phyloP scores from a whole-genome alignment of 30 jellyfish, hydroid and myxozoan species.

The Aurelia coerulea region DNA sequence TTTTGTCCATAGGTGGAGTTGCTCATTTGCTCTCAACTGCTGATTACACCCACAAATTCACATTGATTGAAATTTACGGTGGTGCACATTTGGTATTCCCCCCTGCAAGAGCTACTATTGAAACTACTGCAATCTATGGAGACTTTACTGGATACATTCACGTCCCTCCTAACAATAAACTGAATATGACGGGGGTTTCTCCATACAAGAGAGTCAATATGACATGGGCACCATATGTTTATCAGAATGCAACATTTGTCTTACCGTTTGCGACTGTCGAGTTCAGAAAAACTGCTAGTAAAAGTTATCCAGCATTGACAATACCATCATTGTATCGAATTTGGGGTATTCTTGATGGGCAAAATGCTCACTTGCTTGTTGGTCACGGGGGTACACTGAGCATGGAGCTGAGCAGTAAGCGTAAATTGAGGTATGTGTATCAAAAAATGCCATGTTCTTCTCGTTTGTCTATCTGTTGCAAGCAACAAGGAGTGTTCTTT shows the following conservation, averaged over 20 bases:
- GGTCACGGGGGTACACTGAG: constrained; percentile 66
- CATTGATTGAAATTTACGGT: constrained; percentile 61
- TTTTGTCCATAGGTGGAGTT: constrained; percentile 43
- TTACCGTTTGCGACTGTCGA: constrained; percentile 68
- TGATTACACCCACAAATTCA: constrained; percentile 47
- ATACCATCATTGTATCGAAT: constrained; percentile 45
- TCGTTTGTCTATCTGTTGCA: too few relatives aligned
- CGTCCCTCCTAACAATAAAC: constrained; percentile 48
- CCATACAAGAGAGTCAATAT: constrained; percentile 66
- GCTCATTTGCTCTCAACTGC: constrained; percentile 39
- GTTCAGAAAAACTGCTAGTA: constrained; percentile 55
- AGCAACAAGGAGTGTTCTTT: too few relatives aligned
- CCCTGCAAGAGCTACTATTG: constrained; percentile 12
- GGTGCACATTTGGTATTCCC: constrained; percentile 68
- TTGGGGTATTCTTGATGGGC: constrained; percentile 66
- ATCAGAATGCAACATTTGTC: constrained; percentile 45
- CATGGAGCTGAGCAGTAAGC: constrained; percentile 53
- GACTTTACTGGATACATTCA: constrained; percentile 68
- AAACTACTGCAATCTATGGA: constrained; percentile 45
- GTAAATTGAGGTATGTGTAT: constrained; percentile 24
- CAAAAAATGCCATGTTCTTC: too few relatives aligned
- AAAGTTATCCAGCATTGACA: constrained; percentile 48
- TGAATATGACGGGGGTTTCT: constrained; percentile 68
- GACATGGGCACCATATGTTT: constrained; percentile 69
- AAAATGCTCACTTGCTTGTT: constrained; percentile 59